Evolutionary conservation across 2,888 invertebrate genomes (phyloP).

Genomic region (Conops quadrifasciatus): DNA sequence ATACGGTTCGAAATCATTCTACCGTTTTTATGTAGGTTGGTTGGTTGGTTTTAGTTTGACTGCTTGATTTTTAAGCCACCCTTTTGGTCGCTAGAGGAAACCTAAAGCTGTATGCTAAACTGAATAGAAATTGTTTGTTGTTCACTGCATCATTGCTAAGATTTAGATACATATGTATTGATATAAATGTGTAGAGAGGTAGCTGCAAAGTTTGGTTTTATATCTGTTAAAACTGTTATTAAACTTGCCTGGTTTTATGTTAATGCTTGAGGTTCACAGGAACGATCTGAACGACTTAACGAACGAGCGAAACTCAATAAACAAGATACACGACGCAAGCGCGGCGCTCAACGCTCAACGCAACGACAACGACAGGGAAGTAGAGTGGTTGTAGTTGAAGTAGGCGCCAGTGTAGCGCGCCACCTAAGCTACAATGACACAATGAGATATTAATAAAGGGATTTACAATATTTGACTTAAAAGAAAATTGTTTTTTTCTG

Average conservation of each 20-base stretch:
- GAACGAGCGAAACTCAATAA: slow-evolving; percentile 35
- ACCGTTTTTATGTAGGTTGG: slow-evolving; percentile 26
- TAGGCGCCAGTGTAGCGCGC: slow-evolving; percentile 44
- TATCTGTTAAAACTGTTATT: slow-evolving; percentile 27
- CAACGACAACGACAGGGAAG: slow-evolving; percentile 37
- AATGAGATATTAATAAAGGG: slow-evolving; percentile 50
- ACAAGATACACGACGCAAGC: slow-evolving; percentile 38
- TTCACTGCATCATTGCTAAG: slow-evolving; percentile 32
- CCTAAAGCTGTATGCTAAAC: slow-evolving; percentile 29
- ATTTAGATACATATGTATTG: not conserved
- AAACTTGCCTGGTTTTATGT: slow-evolving; percentile 34
- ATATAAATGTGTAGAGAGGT: not conserved
- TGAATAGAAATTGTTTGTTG: slow-evolving; percentile 22
- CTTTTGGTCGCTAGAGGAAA: slow-evolving; percentile 17
- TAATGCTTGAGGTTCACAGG: slow-evolving; percentile 31
- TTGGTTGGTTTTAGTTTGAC: slow-evolving; percentile 2
- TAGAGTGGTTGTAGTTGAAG: slow-evolving; percentile 37
- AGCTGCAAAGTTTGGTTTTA: slow-evolving; percentile 32
- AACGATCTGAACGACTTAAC: slow-evolving; percentile 29
- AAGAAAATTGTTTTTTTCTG: slow-evolving; percentile 29
- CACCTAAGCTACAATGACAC: slow-evolving; percentile 72
- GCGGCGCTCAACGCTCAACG: slow-evolving; percentile 36
- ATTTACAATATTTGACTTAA: slow-evolving; percentile 39
- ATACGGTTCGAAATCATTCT: slow-evolving; percentile 10
- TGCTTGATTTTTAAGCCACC: slow-evolving; percentile 32